Base-by-base conservation (phyloP, 2,113 vertebrate genomes). In the Grus americana region DNA sequence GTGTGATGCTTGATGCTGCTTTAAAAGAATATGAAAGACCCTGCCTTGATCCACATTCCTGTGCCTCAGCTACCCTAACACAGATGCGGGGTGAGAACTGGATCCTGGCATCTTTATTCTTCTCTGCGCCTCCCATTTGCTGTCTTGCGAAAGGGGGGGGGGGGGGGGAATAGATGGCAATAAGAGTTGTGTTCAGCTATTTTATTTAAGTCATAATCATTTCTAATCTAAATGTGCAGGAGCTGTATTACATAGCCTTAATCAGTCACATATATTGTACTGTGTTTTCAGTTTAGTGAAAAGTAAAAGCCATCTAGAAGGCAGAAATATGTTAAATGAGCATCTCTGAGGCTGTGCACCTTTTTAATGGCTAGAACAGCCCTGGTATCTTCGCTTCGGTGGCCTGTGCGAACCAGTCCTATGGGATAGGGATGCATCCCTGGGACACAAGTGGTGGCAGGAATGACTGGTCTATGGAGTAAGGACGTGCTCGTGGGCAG, bases 171-270 rank as follows among this genome's bases (percentile, higher is more conserved):
- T 94, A 86, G 94, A 97, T 87, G 94, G 91, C 93, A 74, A 4
- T 79, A 91, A 93, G 95, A 95, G 95, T 95, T 96, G 95, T 63
- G 75, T 92, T 97, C 95, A 86, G 96, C 97, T 97, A 40, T 97
- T 97, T 97, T 92, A 95, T 97, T 96, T 92, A 91, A 97, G 92
- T 93, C 93, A 88, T 98, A 97, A 98, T 97, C 82, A 92, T 92
- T 96, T 92, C 96, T 97, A 98, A 98, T 98, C 97, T 96, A 96
- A 97, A 93, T 79, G 75, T 94, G 95, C 90, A 75, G 92, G 91
- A 75, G 80, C 95, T 96, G 95, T 92, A 85, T 97, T 96, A 74
- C 97, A 59, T 10, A 18, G 93, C 78, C 96, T 97, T 97, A 84
- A 96, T 98, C 98, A 79, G 75, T 98, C 98, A 96, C 94, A 10